A percentile compares a stretch with the other conserved stretches of the same genome.
Evolutionary conservation across 2,888 invertebrate genomes (phyloP).

Genomic region (Hirtodrosophila histrioides): DNA sequence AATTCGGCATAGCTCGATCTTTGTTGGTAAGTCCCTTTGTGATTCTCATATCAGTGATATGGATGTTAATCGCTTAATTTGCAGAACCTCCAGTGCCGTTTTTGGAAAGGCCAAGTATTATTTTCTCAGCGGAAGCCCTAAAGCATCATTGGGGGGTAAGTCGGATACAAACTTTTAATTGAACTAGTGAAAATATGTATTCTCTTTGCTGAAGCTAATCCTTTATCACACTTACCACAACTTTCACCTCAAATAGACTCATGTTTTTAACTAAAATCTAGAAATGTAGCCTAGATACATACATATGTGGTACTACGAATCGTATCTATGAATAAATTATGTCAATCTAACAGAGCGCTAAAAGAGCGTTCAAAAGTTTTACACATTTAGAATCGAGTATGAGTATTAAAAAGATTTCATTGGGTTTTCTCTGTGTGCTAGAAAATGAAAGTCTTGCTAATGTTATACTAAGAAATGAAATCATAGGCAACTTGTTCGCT

Average conservation of each 20-base stretch:
- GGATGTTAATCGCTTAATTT: background rate
- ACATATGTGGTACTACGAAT: constrained; percentile 2
- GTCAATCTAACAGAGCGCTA: constrained; percentile 14
- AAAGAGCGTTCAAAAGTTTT: constrained; percentile 17
- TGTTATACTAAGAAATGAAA: constrained; percentile 27
- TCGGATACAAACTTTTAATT: constrained; percentile 2
- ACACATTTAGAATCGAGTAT: constrained; percentile 30
- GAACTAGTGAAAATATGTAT: background rate
- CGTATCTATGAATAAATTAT: constrained; percentile 21
- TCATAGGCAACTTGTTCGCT: constrained; percentile 9
- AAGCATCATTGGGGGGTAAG: constrained; percentile 68
- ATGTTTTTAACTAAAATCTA: background rate
- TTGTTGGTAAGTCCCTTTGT: constrained; percentile 9
- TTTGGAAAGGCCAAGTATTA: constrained; percentile 35
- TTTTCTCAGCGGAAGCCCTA: constrained; percentile 43
- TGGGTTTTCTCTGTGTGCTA: constrained; percentile 12
- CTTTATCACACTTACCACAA: too few species aligned
- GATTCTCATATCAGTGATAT: background rate
- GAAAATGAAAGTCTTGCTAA: constrained; percentile 23
- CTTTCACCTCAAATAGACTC: background rate
- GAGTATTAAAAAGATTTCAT: constrained; percentile 8
- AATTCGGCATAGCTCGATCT: constrained; percentile 5
- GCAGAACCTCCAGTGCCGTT: constrained; percentile 44
- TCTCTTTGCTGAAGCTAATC: background rate
- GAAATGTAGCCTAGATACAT: background rate